Percentiles rank a stretch among this genome's conserved stretches.
Conservation (phyloP, 1,140 invertebrate genomes). For the Oryctes rhinoceros region DNA sequence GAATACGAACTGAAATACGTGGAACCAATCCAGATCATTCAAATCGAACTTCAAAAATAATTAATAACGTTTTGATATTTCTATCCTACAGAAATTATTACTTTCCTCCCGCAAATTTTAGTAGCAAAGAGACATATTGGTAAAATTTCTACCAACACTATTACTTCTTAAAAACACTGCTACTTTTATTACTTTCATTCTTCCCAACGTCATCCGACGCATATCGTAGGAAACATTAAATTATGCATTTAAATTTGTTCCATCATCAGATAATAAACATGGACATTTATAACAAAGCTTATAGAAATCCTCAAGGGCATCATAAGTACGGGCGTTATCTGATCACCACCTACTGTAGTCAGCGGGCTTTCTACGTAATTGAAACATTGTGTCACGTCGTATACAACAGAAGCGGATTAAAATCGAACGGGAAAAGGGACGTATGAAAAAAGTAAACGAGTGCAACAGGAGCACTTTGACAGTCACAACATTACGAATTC, state of each 20-base stretch:
- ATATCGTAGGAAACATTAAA: slow-evolving; percentile 1
- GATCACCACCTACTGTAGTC: slow-evolving; percentile 17
- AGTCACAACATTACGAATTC: slow-evolving; percentile 14
- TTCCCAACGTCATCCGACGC: neutral
- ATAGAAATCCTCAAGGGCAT: slow-evolving; percentile 9
- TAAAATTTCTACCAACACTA: too few species aligned
- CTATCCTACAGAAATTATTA: too few species aligned
- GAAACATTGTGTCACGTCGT: slow-evolving; percentile 21
- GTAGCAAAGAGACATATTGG: too few species aligned
- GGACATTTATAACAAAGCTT: slow-evolving; percentile 18
- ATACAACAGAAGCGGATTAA: slow-evolving; percentile 13
- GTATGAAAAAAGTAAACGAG: slow-evolving; percentile 5
- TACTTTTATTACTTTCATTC: neutral
- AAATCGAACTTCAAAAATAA: too few species aligned
- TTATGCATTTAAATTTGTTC: neutral
- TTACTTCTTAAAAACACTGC: too few species aligned
- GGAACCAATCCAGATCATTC: too few species aligned
- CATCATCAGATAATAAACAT: slow-evolving; percentile 1
- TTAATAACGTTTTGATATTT: too few species aligned
- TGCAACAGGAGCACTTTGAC: slow-evolving; percentile 20
- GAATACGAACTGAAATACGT: too few species aligned
- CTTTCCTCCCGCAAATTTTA: too few species aligned
- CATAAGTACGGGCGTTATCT: slow-evolving; percentile 18
- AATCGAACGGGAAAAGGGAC: slow-evolving; percentile 11
- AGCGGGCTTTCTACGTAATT: slow-evolving; percentile 18